phyloP scores from a whole-genome alignment of 2,113 vertebrate genomes.

The Rafetus swinhoei region DNA sequence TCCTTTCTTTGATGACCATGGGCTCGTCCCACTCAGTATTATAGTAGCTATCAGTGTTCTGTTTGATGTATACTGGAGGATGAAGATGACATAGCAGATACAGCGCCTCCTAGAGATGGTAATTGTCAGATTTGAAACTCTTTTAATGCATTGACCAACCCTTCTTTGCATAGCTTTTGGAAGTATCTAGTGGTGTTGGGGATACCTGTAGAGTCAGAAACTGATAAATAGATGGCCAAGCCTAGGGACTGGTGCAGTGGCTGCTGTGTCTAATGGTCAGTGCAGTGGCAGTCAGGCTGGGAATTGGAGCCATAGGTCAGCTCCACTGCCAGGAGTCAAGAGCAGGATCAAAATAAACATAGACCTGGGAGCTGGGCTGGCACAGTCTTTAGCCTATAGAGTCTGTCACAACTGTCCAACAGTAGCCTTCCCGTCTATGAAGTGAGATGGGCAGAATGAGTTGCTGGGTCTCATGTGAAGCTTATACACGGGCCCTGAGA shows the following conservation, averaged over 20 bases:
- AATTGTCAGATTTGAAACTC: neutral
- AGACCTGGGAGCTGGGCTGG: too few species aligned
- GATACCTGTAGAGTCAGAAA: neutral
- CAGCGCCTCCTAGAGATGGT: accelerated
- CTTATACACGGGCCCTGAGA: neutral
- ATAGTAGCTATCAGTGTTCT: accelerated
- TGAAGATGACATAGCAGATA: accelerated
- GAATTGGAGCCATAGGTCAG: neutral
- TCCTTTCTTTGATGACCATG: accelerated
- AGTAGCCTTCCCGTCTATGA: neutral
- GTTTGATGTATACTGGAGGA: accelerated
- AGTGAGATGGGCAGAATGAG: neutral
- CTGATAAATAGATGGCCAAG: neutral
- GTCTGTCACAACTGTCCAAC: neutral
- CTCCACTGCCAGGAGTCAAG: too few species aligned
- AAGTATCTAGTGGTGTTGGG: accelerated
- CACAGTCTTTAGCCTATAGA: too few species aligned
- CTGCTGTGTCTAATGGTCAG: neutral
- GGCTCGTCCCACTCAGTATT: neutral
- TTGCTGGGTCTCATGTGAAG: neutral
- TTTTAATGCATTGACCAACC: accelerated
- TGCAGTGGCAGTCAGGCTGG: neutral
- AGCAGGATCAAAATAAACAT: neutral
- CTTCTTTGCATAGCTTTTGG: neutral
- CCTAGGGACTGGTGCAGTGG: too few species aligned